Conservation (phyloP, 2,113 vertebrate genomes). For the Zosterops hypoxanthus region DNA sequence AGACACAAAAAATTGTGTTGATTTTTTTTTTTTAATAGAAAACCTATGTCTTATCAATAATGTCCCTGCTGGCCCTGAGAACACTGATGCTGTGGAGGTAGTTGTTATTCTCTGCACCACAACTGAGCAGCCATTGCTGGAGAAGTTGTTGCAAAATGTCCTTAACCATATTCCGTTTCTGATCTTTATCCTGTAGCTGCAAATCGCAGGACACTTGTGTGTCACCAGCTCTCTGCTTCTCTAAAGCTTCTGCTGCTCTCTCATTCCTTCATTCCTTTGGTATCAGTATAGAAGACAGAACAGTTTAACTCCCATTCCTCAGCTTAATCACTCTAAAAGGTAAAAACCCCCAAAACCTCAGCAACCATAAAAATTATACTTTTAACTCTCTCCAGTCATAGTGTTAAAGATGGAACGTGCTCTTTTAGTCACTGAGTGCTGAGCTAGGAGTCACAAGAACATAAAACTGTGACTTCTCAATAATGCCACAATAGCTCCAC, state of each 20-base stretch:
- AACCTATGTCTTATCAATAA: not conserved
- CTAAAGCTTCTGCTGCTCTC: not conserved
- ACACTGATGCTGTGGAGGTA: not conserved
- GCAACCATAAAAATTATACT: not conserved
- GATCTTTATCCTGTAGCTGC: not conserved
- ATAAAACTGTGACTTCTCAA: not conserved
- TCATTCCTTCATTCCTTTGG: not conserved
- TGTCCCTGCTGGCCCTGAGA: not conserved
- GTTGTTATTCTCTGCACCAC: not conserved
- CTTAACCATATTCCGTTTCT: not conserved
- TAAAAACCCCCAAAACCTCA: not conserved
- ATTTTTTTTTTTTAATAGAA: not conserved
- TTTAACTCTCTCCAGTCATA: not conserved
- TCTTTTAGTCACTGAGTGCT: not conserved
- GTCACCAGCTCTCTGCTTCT: not conserved
- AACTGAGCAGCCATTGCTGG: not conserved
- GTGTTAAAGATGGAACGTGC: not conserved
- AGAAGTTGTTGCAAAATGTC: not conserved
- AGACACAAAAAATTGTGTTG: not conserved
- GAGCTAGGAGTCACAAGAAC: not conserved
- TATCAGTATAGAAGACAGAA: not conserved
- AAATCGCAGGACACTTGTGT: not conserved
- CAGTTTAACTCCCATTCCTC: not conserved
- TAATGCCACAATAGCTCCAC: not conserved
- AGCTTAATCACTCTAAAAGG: not conserved